Evolutionary conservation across 1,140 invertebrate species (phyloP), one percentile per base, ranked within the genome.

Genomic region (Conus ventricosus): DNA sequence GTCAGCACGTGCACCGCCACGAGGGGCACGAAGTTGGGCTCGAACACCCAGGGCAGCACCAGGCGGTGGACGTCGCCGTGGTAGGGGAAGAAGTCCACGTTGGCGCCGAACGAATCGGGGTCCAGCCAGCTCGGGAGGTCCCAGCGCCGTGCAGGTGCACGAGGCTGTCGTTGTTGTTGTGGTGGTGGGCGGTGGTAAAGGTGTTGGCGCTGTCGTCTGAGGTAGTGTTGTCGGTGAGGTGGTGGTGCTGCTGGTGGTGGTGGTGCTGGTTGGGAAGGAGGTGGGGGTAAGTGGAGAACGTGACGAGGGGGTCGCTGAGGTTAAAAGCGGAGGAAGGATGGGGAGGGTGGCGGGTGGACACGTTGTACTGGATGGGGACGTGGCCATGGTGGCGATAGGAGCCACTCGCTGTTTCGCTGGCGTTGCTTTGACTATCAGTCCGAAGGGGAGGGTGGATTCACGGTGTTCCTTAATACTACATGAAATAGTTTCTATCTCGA

Each of bases 1-100:
- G 98, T 97, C 5, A 97, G 85, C 8, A 95, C 95, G 92, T 97
- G 97, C 57, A 97, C 95, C 0, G 93, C 95, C 25, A 97, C 91
- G 13, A 93, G 92, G 7, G 94, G 93, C 53, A 93, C 89, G 90
- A 94, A 93, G 60, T 94, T 91, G 15, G 92, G 90, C 83, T 94
- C 92, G 23, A 90, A 88, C 13, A 92, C 88, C 94, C 94, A 94
- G 17, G 91, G 91, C 85, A 92, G 90, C 13, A 85, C 87, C 25
- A 94, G 86, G 15, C 92, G 88, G 11, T 91, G 91, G 6, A 94
- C 76, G 71, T 94, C 92, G 0, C 92, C 92, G 8, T 87, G 39
- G 89, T 93, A 94, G 51, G 88, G 91, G 85, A 89, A 91, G 17
- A 84, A 57, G 53, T 89, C 85, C 51, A 55, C 75, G 85, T 80